Base-by-base conservation (phyloP, 53 echinoderm and acorn worm genomes). In the Antedon mediterranea region DNA sequence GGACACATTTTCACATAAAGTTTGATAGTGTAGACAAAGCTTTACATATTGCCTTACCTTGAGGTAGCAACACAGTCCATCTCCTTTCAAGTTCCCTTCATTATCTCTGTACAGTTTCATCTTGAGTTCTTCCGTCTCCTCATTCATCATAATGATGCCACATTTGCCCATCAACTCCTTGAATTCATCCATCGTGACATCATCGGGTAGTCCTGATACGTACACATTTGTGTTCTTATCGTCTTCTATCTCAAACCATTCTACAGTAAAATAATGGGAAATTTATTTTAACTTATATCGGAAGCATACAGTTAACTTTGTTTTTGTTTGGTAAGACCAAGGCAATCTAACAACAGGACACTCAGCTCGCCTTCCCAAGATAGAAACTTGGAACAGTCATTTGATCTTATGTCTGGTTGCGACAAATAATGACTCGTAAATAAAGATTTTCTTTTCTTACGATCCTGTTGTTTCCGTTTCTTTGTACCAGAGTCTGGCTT, bases 61-160 rank as follows among this genome's bases (percentile, higher is more conserved):
- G 0, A 97, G 85, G 73, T 92, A 97, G 30, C 89, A 92, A 76
- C 97, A 97, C 34, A 89, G 83, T 14, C 91, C 97, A 82, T 97
- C 97, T 28, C 97, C 97, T 72, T 97, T 97, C 43, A 85, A 72
- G 71, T 85, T 85, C 5, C 92, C 97, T 29, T 89, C 75, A 13
- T 79, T 44, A 41, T 97, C 97, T 71, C 76, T 75, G 81, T 97
- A 97, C 70, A 97, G 78, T 76, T 97, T 97, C 30, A 97, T 71
- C 84, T 92, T 97, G 3, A 83, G 91, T 32, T 85, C 83, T 74
- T 89, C 97, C 3, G 88, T 87, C 57, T 97, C 92, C 44, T 97
- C 97, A 28, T 95, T 89, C 31, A 90, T 9, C 92, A 88, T 89
- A 79, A 97, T 92, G 79, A 97, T 89, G n/a, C 97, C 97, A 72